Evolutionary conservation across 2,888 invertebrate genomes (phyloP), one percentile per base, ranked within the genome.

Genomic region (Athetis lepigone): DNA sequence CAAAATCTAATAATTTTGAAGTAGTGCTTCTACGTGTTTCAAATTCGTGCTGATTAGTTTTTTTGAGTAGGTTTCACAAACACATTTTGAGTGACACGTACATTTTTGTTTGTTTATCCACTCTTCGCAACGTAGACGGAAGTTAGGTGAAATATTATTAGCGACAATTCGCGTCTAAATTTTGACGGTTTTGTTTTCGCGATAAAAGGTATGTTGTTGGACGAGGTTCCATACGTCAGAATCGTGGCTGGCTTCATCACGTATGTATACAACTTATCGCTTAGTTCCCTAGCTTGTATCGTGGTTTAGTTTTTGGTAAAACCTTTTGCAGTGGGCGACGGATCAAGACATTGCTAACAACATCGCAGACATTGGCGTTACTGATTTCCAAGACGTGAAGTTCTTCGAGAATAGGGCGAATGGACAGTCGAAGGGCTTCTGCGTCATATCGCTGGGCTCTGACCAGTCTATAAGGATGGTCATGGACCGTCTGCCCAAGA

Each of bases 371-470:
- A 96, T 98, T 81, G 99, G 99, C 49, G 98, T 99, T 6, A 96
- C 96, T 59, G 99, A 99, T 94, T 97, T 99, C 86, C 96, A 99
- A 85, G 99, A 99, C 90, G 99, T 99, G 37, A 99, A 99, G 94
- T 99, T 99, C 95, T 99, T 99, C 95, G 99, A 99, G 94, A 99
- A 99, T 95, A 97, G 99, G 84, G 98, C 99, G 36, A 99, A 99
- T 95, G 99, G 99, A 25, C 99, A 99, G 92, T 99, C 99, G 0
- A 99, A 99, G 95, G 99, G 99, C 29, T 99, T 99, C 95, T 99
- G 99, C 89, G 98, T 99, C 51, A 97, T 99, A 79, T 98, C 98
- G 1, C 95, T 99, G 76, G 98, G 98, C 16, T 99, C 99, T 0
- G 99, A 99, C 85, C 96, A 96, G 74, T 99, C 99, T 79, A 96